Percentiles rank a stretch among this genome's conserved stretches.
These are phyloP conservation scores for Manis crassicaudata DNA, from an alignment of 2,797 vertebrate species.

Conservation along the genomic window DNA sequence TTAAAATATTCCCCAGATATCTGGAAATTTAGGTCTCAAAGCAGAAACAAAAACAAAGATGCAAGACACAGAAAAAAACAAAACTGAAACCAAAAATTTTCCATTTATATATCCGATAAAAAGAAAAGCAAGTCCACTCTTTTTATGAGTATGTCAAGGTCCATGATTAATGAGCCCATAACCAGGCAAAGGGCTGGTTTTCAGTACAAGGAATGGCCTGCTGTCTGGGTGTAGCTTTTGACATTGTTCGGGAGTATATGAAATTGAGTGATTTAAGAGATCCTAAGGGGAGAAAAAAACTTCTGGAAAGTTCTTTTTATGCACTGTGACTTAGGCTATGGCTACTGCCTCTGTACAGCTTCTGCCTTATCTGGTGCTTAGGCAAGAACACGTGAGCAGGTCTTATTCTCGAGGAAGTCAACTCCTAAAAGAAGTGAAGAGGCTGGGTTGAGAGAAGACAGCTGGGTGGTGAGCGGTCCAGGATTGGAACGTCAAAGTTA, in stretches of 20 bases:
- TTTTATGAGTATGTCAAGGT: neutral
- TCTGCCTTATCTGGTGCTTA: neutral
- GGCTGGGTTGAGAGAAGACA: neutral
- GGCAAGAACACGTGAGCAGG: neutral
- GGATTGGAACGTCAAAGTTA: neutral
- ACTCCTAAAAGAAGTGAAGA: neutral
- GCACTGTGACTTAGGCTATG: neutral
- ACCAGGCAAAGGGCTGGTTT: neutral
- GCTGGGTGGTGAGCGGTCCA: neutral
- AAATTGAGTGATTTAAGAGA: neutral
- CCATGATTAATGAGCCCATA: neutral
- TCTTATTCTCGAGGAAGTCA: neutral
- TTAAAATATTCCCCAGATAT: neutral
- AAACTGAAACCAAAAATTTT: neutral
- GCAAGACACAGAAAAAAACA: neutral
- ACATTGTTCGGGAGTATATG: too few relatives aligned
- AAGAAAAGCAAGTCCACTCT: neutral
- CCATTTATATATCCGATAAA: neutral
- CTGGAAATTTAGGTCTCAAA: slow-evolving; percentile 9
- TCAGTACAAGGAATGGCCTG: neutral
- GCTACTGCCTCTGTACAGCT: neutral
- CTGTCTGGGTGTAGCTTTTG: neutral
- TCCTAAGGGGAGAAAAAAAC: too few relatives aligned
- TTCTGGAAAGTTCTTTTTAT: neutral
- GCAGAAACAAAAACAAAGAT: neutral